Conservation (phyloP, 1,140 invertebrate genomes). For the Drosophila kepulauana region DNA sequence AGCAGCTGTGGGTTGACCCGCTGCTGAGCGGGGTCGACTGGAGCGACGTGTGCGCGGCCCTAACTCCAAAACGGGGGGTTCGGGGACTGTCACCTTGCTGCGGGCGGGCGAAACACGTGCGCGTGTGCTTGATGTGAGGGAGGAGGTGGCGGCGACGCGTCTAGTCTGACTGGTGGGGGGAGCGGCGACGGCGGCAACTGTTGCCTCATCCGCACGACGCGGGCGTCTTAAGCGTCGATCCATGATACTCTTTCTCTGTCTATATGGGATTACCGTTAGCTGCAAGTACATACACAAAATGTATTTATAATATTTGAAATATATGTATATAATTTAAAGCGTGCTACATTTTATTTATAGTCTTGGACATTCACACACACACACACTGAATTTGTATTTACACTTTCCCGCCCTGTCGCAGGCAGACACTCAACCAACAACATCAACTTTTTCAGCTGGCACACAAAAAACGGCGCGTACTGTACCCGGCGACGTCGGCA, state of each 20-base stretch:
- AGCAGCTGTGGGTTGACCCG: slow-evolving; percentile 24
- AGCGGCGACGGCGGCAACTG: neutral
- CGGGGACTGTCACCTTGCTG: slow-evolving; percentile 38
- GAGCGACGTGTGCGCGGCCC: slow-evolving; percentile 65
- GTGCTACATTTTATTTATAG: slow-evolving; percentile 75
- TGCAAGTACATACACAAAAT: slow-evolving; percentile 40
- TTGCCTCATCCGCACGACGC: slow-evolving; percentile 58
- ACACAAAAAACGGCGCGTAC: slow-evolving; percentile 56
- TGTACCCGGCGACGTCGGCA: slow-evolving; percentile 61
- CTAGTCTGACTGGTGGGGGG: slow-evolving; percentile 39
- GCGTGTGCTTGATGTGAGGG: slow-evolving; percentile 36
- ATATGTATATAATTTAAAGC: slow-evolving; percentile 23
- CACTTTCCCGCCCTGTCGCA: slow-evolving; percentile 53
- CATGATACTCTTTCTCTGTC: slow-evolving; percentile 49
- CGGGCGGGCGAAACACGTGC: slow-evolving; percentile 72
- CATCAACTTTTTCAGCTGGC: slow-evolving; percentile 47
- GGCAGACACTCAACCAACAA: slow-evolving; percentile 1
- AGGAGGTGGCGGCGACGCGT: slow-evolving; percentile 10
- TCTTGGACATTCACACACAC: slow-evolving; percentile 34
- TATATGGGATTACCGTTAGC: slow-evolving; percentile 27
- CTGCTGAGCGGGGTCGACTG: slow-evolving; percentile 67
- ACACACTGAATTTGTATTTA: slow-evolving; percentile 46
- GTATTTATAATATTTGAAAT: slow-evolving; percentile 28
- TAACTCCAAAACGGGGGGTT: slow-evolving; percentile 5
- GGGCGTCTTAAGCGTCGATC: slow-evolving; percentile 70